Evolutionary conservation across 2,797 vertebrate genomes (phyloP).

Genomic region (Monodelphis domestica): DNA sequence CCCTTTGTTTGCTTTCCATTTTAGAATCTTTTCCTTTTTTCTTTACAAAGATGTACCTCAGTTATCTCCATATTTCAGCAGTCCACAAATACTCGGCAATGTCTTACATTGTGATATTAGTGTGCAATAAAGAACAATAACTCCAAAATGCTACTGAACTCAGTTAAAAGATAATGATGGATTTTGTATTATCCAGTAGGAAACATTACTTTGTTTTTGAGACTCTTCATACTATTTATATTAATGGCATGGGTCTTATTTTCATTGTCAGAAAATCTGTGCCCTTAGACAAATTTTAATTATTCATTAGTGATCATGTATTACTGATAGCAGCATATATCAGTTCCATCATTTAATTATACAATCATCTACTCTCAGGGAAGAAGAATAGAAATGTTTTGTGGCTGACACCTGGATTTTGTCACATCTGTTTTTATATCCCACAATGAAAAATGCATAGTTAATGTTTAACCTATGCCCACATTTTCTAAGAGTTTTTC

Average conservation of each 20-base stretch:
- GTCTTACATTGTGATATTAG: not conserved
- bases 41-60: not conserved
- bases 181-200: conserved; percentile 45
- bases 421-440: conserved; percentile 75
- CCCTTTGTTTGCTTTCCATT: not conserved
- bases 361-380: conserved; percentile 73
- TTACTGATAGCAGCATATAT: conserved; percentile 63
- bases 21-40: not conserved
- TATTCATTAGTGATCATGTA: conserved; percentile 55
- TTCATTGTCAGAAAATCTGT: conserved; percentile 45
- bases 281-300: conserved; percentile 54
- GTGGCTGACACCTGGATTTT: conserved; percentile 69
- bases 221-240: not conserved
- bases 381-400: conserved; percentile 72
- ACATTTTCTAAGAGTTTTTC: conserved; percentile 74
- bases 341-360: conserved; percentile 75
- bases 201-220: not conserved
- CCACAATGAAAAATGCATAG: conserved; percentile 66
- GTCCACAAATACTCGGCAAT: not conserved
- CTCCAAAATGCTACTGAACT: not conserved
- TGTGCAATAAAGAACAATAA: not conserved
- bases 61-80: not conserved
- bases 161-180: not conserved
- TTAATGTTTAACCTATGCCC: conserved; percentile 70
- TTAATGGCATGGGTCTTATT: conserved; percentile 12